Percentiles rank a stretch among this genome's conserved stretches.
phyloP scores from a whole-genome alignment of 2,113 vertebrate genomes.

The Conger conger region DNA sequence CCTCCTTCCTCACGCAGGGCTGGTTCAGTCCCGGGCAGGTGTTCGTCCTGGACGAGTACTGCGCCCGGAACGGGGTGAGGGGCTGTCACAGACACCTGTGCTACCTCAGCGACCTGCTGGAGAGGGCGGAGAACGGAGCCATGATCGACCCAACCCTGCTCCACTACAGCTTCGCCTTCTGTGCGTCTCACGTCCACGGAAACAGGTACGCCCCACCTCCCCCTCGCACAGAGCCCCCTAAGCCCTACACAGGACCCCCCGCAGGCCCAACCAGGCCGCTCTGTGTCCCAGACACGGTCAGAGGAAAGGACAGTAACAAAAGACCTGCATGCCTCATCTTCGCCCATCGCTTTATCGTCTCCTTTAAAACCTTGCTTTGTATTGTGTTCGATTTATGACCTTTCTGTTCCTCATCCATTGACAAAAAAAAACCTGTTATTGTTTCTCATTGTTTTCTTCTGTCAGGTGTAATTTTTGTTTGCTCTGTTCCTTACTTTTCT shows the following conservation, averaged over 20 bases:
- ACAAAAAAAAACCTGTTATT: constrained; percentile 23
- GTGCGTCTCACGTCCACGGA: constrained; percentile 95
- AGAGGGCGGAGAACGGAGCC: constrained; percentile 93
- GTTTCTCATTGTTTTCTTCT: constrained; percentile 57
- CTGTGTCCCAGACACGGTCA: neutral
- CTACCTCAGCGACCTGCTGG: constrained; percentile 94
- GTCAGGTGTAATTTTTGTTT: constrained; percentile 59
- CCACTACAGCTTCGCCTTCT: constrained; percentile 99
- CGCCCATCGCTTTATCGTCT: neutral
- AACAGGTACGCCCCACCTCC: constrained; percentile 80
- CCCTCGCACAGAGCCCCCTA: too few relatives aligned
- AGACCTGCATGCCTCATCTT: neutral
- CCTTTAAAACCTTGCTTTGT: neutral
- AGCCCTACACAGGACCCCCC: neutral
- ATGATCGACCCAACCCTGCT: constrained; percentile 99
- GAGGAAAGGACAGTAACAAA: neutral
- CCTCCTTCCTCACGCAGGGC: constrained; percentile 75
- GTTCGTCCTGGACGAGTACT: constrained; percentile 98
- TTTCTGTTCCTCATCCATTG: constrained; percentile 12
- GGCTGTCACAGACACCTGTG: constrained; percentile 97
- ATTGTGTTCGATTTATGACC: constrained; percentile 19
- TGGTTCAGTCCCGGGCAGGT: constrained; percentile 99
- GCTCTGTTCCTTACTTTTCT: constrained; percentile 57
- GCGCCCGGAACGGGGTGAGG: constrained; percentile 92
- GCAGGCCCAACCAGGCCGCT: neutral